Conservation (phyloP, 2,113 vertebrate genomes). For the Malurus cyaneus region DNA sequence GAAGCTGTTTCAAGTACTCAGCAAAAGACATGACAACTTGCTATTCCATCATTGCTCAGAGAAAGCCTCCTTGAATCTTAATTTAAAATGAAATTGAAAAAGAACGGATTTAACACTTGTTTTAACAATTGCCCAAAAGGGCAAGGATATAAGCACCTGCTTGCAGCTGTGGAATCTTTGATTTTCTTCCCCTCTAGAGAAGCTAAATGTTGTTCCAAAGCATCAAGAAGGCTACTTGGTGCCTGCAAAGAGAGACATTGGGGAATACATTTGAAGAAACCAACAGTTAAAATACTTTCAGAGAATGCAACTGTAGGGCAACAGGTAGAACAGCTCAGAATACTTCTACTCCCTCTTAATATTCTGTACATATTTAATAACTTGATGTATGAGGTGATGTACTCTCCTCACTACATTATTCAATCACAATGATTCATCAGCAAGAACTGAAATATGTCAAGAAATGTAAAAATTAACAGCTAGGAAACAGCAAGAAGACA, state of each 20-base stretch:
- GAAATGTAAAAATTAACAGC: constrained; percentile 5
- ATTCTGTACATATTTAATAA: background rate
- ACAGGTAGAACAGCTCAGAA: background rate
- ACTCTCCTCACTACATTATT: background rate
- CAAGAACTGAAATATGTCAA: background rate
- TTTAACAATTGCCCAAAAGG: background rate
- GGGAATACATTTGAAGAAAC: background rate
- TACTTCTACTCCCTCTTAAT: background rate
- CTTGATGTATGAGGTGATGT: background rate
- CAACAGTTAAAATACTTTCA: background rate
- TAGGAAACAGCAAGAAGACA: constrained; percentile 3
- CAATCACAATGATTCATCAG: background rate
- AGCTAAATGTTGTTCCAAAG: constrained; percentile 96
- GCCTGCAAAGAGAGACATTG: constrained; percentile 75
- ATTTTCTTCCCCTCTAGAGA: constrained; percentile 99
- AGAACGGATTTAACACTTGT: accelerated
- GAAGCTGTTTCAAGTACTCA: background rate
- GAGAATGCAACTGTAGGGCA: background rate
- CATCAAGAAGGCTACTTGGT: constrained; percentile 97
- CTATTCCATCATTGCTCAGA: background rate
- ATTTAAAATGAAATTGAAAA: background rate
- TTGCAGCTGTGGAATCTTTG: constrained; percentile 97
- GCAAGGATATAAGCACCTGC: constrained; percentile 80
- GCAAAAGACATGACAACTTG: background rate
- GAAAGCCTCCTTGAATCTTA: background rate